phyloP scores from a whole-genome alignment of 2,113 vertebrate species.

The Rhea pennata region DNA sequence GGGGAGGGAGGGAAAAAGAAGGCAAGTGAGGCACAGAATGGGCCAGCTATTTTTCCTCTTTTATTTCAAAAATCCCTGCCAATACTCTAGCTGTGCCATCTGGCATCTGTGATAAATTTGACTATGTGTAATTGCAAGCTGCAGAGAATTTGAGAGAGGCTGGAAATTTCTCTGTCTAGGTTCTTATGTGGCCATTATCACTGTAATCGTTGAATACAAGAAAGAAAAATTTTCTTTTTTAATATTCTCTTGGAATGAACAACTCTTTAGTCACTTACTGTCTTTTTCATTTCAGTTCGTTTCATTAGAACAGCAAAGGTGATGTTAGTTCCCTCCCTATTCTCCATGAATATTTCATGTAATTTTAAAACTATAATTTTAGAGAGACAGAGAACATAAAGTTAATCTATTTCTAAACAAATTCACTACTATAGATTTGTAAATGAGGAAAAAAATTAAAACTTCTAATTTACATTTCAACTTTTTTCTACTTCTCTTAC shows the following conservation, averaged over 20 bases:
- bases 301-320: conserved; percentile 34
- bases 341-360: conserved; percentile 67
- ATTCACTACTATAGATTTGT: not conserved
- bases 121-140: conserved; percentile 62
- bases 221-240: conserved; percentile 33
- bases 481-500: conserved; percentile 14
- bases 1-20: conserved; percentile 22
- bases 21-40: conserved; percentile 13
- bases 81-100: conserved; percentile 58
- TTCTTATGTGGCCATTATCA: conserved; percentile 47
- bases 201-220: conserved; percentile 47
- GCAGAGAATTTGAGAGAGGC: conserved; percentile 65
- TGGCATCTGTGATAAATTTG: conserved; percentile 65
- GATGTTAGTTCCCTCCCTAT: not conserved
- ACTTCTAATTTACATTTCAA: conserved; percentile 20
- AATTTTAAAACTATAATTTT: conserved; percentile 52
- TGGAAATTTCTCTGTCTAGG: conserved; percentile 64
- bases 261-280: not conserved
- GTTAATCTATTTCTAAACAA: conserved; percentile 50
- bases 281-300: not conserved
- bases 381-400: conserved; percentile 9
- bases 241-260: conserved; percentile 12
- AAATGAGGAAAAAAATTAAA: conserved; percentile 28
- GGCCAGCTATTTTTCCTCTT: conserved; percentile 60
- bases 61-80: conserved; percentile 59